Evolutionary conservation across 2,888 invertebrate genomes (phyloP), one percentile per base, ranked within the genome.

Genomic region (Drosophila mimica): DNA sequence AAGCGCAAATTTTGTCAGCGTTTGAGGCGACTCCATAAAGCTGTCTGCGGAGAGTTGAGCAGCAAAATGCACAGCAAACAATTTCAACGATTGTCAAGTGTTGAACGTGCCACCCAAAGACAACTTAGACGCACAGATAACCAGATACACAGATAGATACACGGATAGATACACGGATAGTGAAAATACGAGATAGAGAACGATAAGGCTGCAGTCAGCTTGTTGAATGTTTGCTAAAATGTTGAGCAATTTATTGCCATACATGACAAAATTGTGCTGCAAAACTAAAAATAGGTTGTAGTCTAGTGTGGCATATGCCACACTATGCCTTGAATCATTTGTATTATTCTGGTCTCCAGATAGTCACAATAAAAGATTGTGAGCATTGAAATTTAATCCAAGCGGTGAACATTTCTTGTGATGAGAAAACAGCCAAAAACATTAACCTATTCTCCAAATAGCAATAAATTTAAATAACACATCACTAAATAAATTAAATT

Each of bases 1-100:
- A 86, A 90, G 90, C 85, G 75, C 74, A 76, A 89, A 77, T 69
- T 82, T 74, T 73, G 54, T 68, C 73, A 66, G 73, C 73, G 74
- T 79, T 66, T 66, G 67, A 17, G 34, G 25, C 72, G 33, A 65
- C 68, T 38, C 33, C 54, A 61, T 64, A 46, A 65, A 72, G 15
- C 68, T 72, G 64, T 54, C 80, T 66, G 38, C 71, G 56, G 59
- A 72, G 48, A 67, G 77, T 76, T 54, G 53, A 40, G 56, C 49
- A 62, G 51, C 65, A 67, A 79, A 79, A 79, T 83, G 76, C 70
- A 76, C 72, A 70, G 74, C 74, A 87, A 87, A 89, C 84, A 79
- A 63, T 81, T 74, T 70, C 67, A 72, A 67, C 83, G 73, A 78
- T 64, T 88, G 83, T 74, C 81, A 73, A 80, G 81, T 58, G 63